These are phyloP conservation scores for Diadegma fenestrale DNA, from an alignment of 2,888 invertebrate genomes.

Conservation along the genomic window DNA sequence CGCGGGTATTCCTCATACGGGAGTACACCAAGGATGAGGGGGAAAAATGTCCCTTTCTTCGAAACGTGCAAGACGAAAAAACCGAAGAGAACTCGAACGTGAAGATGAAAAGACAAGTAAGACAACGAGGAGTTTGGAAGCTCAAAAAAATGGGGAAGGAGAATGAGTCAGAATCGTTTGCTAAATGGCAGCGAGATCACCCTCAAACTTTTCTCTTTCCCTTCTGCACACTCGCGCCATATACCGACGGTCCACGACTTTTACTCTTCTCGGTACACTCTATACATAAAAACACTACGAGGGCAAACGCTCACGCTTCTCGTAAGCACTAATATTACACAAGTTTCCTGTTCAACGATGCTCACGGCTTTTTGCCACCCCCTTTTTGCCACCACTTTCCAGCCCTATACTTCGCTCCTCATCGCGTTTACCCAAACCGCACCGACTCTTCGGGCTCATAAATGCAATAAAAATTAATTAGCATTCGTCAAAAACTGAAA, in stretches of 20 bases:
- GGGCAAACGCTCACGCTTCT: conserved; percentile 48
- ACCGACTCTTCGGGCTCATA: background rate
- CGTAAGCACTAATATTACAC: conserved; percentile 46
- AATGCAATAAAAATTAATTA: background rate
- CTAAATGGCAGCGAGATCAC: conserved; percentile 64
- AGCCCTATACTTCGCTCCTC: conserved; percentile 3
- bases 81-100: conserved; percentile 34
- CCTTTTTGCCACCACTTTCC: background rate
- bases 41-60: conserved; percentile 15
- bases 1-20: conserved; percentile 46
- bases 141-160: conserved; percentile 54
- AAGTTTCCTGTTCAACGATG: conserved; percentile 37
- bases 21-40: background rate
- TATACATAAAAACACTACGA: conserved; percentile 22
- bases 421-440: conserved; percentile 13
- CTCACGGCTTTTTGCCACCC: conserved; percentile 6
- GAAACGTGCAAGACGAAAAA: conserved; percentile 44
- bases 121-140: conserved; percentile 42
- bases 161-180: conserved; percentile 69
- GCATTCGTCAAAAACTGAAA: background rate
- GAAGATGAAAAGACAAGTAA: conserved; percentile 39
- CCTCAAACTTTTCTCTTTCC: conserved; percentile 57
- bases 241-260: conserved; percentile 49
- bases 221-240: conserved; percentile 16
- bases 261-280: conserved; percentile 25